A percentile compares a stretch with the other conserved stretches of the same genome.
These are phyloP conservation scores for Jordanella pulchra DNA, from an alignment of 2,797 vertebrate genomes.

Conservation along the genomic window DNA sequence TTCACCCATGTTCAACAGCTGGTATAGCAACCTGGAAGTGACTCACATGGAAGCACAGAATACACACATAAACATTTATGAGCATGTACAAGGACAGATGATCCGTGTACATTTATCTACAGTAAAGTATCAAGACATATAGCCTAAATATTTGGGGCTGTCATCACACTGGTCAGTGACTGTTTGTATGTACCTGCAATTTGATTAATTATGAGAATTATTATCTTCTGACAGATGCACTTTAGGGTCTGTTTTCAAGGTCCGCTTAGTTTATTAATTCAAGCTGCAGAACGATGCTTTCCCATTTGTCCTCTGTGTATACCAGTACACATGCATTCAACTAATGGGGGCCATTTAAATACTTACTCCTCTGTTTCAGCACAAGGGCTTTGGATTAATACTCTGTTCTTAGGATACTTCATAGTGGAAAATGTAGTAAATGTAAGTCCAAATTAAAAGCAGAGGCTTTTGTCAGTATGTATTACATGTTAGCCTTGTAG, in stretches of 20 bases:
- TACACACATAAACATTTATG: not conserved
- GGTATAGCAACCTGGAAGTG: constrained; percentile 58
- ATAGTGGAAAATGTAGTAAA: constrained; percentile 70
- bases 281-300: constrained; percentile 45
- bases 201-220: constrained; percentile 38
- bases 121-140: constrained; percentile 23
- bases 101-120: constrained; percentile 17
- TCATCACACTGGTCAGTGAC: constrained; percentile 38
- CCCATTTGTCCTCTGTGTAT: constrained; percentile 22
- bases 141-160: constrained; percentile 62
- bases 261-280: constrained; percentile 56
- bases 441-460: constrained; percentile 71
- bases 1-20: constrained; percentile 30
- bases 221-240: constrained; percentile 48
- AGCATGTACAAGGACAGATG: constrained; percentile 1
- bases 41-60: constrained; percentile 14
- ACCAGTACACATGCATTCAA: constrained; percentile 19
- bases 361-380: constrained; percentile 34
- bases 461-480: constrained; percentile 65
- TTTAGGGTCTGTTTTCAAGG: constrained; percentile 40
- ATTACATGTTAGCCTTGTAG: constrained; percentile 60
- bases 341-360: constrained; percentile 27
- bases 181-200: constrained; percentile 52
- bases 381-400: constrained; percentile 55
- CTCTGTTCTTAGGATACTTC: constrained; percentile 66